Evolutionary conservation across 2,888 invertebrate genomes (phyloP), one percentile per base, ranked within the genome.

Genomic region (Celastrina argiolus): DNA sequence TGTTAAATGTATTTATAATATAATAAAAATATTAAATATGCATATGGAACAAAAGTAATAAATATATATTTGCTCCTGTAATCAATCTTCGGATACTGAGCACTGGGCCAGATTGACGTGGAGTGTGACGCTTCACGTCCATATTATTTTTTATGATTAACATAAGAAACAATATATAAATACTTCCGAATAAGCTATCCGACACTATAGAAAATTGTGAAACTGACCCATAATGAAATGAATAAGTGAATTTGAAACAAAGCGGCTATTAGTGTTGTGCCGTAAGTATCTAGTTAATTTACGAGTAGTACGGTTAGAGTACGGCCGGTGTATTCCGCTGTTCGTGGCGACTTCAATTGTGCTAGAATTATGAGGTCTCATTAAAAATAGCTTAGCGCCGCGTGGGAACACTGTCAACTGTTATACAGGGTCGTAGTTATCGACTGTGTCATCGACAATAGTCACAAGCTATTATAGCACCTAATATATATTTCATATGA

Each of bases 321-420:
- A 22, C 18, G 51, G 22, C 51, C 51, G 51, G 58, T 58, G 22
- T 31, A 59, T 12, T 28, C 56, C 26, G 28, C 4, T 58, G 31
- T 31, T 39, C 61, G 39, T 14, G 61, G 61, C 56, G 22, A 56
- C 59, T 61, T 61, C 61, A 61, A 39, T 39, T 61, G 61, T 61
- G 61, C 39, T 36, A 61, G 61, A 61, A 61, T 61, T 61, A 61
- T 61, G 61, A 61, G 16, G 36, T 39, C 61, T 39, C 61, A 61
- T 61, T 61, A 61, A 61, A 61, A 61, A 61, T 61, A 61, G 61
- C 61, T 61, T 61, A 61, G 61, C 61, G 61, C 39, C 61, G 59
- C 59, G 61, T 61, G 61, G 61, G 61, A 61, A 61, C 31, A 58
- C 61, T 39, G 22, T 14, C 61, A 61, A 61, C 61, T 39, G 39